A percentile compares a stretch with the other conserved stretches of the same genome.
phyloP scores from a whole-genome alignment of 2,797 vertebrate genomes.

The Labeo calbasu region DNA sequence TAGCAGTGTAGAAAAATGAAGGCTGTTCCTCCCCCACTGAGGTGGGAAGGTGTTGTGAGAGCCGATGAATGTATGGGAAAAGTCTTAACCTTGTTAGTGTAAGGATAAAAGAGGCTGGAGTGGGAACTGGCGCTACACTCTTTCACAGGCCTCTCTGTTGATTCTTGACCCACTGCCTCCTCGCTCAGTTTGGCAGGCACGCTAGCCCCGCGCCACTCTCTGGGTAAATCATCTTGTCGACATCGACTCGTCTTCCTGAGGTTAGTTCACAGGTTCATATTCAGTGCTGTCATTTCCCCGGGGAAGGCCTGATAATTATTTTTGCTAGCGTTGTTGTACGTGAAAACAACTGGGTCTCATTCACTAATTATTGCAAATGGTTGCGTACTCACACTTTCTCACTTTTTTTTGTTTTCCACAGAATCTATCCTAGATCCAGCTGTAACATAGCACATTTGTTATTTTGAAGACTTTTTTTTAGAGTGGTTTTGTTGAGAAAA shows the following conservation, averaged over 20 bases:
- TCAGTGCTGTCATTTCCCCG: neutral
- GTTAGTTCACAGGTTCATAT: slow-evolving; percentile 52
- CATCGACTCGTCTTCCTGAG: slow-evolving; percentile 41
- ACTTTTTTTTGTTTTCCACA: neutral
- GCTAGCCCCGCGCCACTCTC: slow-evolving; percentile 37
- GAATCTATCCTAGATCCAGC: neutral
- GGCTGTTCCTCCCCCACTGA: slow-evolving; percentile 30
- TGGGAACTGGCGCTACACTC: slow-evolving; percentile 39
- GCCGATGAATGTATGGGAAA: slow-evolving; percentile 46
- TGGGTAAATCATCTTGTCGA: slow-evolving; percentile 57
- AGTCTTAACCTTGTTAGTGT: slow-evolving; percentile 51
- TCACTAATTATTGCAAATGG: slow-evolving; percentile 1
- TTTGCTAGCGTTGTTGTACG: slow-evolving; percentile 42
- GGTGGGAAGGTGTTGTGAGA: slow-evolving; percentile 37
- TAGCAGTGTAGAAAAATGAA: slow-evolving; percentile 35
- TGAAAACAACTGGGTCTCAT: slow-evolving; percentile 4
- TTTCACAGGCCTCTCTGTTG: slow-evolving; percentile 58
- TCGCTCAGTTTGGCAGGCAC: slow-evolving; percentile 45
- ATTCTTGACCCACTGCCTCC: slow-evolving; percentile 48
- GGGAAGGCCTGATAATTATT: slow-evolving; percentile 49
- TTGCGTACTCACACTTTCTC: neutral
- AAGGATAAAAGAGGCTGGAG: slow-evolving; percentile 36
- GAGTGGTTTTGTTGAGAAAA: no score
- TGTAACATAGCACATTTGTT: neutral
- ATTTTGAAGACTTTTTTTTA: no score